These are phyloP conservation scores for Andricus curvator DNA, from an alignment of 2,888 invertebrate species.

Conservation along the genomic window DNA sequence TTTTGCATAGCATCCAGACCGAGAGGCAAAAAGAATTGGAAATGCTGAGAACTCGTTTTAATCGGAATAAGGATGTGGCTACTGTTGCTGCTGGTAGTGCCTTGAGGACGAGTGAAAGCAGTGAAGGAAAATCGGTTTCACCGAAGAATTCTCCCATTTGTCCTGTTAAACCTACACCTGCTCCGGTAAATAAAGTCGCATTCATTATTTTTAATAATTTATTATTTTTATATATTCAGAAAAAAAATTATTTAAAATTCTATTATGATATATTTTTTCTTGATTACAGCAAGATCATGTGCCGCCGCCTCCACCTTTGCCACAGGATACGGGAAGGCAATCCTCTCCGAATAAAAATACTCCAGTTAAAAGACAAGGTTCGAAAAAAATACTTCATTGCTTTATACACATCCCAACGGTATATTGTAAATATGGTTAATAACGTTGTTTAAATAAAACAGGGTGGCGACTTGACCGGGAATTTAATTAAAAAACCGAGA, in stretches of 20 bases:
- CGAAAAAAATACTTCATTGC: background rate
- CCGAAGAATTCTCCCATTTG: conserved; percentile 76
- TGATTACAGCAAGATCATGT: conserved; percentile 64
- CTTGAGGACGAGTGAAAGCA: conserved; percentile 74
- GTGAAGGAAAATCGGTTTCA: conserved; percentile 73
- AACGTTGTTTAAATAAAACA: too few species aligned
- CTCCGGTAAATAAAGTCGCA: conserved; percentile 64
- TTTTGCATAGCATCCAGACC: conserved; percentile 78
- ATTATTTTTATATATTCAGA: too few species aligned
- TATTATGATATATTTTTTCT: conserved; percentile 43
- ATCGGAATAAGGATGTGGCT: conserved; percentile 80
- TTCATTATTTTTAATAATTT: conserved; percentile 25
- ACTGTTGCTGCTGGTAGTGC: conserved; percentile 70
- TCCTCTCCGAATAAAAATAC: conserved; percentile 59
- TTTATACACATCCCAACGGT: too few species aligned
- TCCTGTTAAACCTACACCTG: conserved; percentile 76
- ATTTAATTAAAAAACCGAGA: too few species aligned
- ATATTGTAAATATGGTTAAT: too few species aligned
- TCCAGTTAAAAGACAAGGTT: conserved; percentile 72
- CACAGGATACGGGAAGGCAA: conserved; percentile 47
- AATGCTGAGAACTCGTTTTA: conserved; percentile 87
- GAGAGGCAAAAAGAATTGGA: conserved; percentile 90
- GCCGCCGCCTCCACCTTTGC: conserved; percentile 67
- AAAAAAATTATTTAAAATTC: conserved; percentile 43
- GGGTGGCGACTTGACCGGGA: too few species aligned